Conservation (phyloP, 2,113 vertebrate genomes). For the Xiphorhynchus elegans region DNA sequence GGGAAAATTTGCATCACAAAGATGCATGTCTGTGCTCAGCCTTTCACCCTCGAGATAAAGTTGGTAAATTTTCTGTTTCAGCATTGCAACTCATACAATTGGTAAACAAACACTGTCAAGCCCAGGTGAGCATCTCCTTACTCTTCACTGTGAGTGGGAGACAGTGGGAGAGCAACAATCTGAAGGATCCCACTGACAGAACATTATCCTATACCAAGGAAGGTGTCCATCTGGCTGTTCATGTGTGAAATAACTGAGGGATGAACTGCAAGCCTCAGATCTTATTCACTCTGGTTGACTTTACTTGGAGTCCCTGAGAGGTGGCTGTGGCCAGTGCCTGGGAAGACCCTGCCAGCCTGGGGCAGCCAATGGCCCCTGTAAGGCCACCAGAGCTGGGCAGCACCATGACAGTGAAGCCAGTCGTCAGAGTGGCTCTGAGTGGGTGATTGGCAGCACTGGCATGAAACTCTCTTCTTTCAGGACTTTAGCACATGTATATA, state of each 20-base stretch:
- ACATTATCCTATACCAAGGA: constrained; percentile 44
- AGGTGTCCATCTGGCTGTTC: constrained; percentile 27
- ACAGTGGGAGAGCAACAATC: background rate
- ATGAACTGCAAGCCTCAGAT: background rate
- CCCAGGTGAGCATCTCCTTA: background rate
- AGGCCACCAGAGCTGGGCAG: constrained; percentile 59
- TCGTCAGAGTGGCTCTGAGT: constrained; percentile 15
- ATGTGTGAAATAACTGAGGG: constrained; percentile 57
- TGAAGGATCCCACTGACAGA: constrained; percentile 36
- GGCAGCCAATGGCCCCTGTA: constrained; percentile 33
- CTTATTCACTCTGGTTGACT: background rate
- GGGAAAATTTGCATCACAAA: constrained; percentile 57
- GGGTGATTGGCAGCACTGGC: constrained; percentile 25
- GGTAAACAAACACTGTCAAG: background rate
- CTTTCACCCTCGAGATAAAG: background rate
- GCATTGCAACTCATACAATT: background rate
- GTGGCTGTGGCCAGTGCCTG: background rate
- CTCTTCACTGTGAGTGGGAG: background rate
- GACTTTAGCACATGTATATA: background rate
- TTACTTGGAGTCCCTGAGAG: constrained; percentile 52
- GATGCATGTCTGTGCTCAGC: background rate
- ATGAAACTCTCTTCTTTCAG: constrained; percentile 43
- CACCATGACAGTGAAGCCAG: background rate
- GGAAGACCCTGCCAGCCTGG: background rate
- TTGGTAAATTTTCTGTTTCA: constrained; percentile 21